These are phyloP conservation scores for Malachius bipustulatus DNA, from an alignment of 2,888 invertebrate species.

Conservation along the genomic window DNA sequence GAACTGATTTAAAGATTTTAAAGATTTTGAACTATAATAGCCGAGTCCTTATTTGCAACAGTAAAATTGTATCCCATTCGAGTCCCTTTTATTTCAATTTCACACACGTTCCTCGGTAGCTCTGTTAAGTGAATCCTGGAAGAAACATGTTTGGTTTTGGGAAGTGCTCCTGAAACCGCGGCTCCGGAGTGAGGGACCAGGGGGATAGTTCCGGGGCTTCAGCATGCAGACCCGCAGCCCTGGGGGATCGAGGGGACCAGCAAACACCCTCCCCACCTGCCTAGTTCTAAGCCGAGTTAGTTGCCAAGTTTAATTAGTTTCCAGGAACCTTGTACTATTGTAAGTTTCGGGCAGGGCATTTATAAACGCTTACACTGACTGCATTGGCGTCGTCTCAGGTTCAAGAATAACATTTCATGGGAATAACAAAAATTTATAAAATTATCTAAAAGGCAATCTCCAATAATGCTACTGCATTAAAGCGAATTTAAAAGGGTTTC, in stretches of 20 bases:
- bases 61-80: too few species aligned
- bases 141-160: slow-evolving; percentile 2
- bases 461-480: too few species aligned
- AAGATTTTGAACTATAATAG: too few species aligned
- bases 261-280: slow-evolving; percentile 24
- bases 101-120: neutral
- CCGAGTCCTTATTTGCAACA: too few species aligned
- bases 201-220: slow-evolving; percentile 11
- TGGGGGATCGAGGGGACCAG: too few species aligned
- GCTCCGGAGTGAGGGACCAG: slow-evolving; percentile 17
- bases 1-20: too few species aligned
- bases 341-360: slow-evolving; percentile 28
- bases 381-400: too few species aligned
- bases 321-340: slow-evolving; percentile 35
- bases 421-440: too few species aligned
- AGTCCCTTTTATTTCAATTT: slow-evolving; percentile 2
- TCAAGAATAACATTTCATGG: too few species aligned
- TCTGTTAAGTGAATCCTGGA: neutral
- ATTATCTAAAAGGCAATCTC: too few species aligned
- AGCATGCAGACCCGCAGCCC: slow-evolving; percentile 12
- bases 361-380: slow-evolving; percentile 15
- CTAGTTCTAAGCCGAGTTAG: slow-evolving; percentile 35
- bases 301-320: slow-evolving; percentile 40
- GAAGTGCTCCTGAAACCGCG: slow-evolving; percentile 7
- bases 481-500: too few species aligned